A percentile compares a stretch with the other conserved stretches of the same genome.
Evolutionary conservation across 2,888 invertebrate species (phyloP).

Genomic region (Rotaria sp.): DNA sequence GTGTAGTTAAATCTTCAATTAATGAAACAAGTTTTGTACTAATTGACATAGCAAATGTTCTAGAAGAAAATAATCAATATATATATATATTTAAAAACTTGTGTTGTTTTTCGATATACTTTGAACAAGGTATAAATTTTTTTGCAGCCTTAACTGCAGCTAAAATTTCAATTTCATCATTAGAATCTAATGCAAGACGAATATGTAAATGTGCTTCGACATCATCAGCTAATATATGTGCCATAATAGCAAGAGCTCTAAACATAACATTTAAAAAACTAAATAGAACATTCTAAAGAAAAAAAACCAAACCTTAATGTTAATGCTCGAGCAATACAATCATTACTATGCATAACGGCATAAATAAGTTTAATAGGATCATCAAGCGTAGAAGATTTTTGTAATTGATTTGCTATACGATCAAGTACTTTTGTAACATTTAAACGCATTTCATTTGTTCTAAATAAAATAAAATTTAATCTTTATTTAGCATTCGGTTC

Average conservation of each 20-base stretch:
- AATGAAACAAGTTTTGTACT: slow-evolving; percentile 88
- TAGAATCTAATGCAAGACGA: slow-evolving; percentile 79
- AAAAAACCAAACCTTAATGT: slow-evolving; percentile 62
- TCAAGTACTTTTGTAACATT: slow-evolving; percentile 86
- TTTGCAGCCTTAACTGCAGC: slow-evolving; percentile 89
- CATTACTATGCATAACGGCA: slow-evolving; percentile 89
- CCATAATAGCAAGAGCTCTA: slow-evolving; percentile 79
- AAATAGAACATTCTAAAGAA: background rate
- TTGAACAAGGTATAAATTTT: slow-evolving; percentile 86
- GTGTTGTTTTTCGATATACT: slow-evolving; percentile 59
- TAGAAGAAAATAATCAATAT: background rate
- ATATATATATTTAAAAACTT: background rate
- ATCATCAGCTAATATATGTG: slow-evolving; percentile 81
- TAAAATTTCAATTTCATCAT: slow-evolving; percentile 87
- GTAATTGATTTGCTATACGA: slow-evolving; percentile 86
- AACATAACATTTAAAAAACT: slow-evolving; percentile 30
- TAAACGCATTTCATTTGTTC: slow-evolving; percentile 80
- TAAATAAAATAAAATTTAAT: slow-evolving; percentile 46
- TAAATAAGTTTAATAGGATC: slow-evolving; percentile 82
- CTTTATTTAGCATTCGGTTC: background rate
- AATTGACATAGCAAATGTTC: slow-evolving; percentile 59
- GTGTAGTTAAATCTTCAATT: slow-evolving; percentile 84
- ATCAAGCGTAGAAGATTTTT: slow-evolving; percentile 85
- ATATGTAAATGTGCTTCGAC: slow-evolving; percentile 92
- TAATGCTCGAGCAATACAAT: slow-evolving; percentile 82